Evolutionary conservation across 1,140 invertebrate species (phyloP).

Genomic region (Helicorthomorpha holstii): DNA sequence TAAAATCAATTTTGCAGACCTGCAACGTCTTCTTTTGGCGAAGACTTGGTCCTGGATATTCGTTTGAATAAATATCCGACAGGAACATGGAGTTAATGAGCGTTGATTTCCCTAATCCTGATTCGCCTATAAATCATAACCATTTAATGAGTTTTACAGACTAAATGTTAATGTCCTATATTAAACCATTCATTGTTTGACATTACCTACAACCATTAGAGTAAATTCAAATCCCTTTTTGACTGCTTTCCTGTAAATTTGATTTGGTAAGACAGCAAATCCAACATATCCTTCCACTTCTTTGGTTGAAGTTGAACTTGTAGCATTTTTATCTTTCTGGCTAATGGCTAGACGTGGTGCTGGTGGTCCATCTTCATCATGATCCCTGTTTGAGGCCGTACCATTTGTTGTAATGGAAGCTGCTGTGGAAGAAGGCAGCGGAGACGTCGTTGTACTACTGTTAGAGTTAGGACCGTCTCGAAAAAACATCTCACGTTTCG

Average conservation of each 20-base stretch:
- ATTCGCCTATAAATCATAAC: constrained; percentile 57
- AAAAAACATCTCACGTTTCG: constrained; percentile 17
- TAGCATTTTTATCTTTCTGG: background rate
- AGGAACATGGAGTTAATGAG: constrained; percentile 99
- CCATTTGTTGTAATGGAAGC: constrained; percentile 2
- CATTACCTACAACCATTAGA: constrained; percentile 95
- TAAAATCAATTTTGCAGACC: constrained; percentile 19
- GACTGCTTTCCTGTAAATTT: constrained; percentile 97
- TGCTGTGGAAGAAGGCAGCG: too few relatives aligned
- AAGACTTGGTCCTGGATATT: constrained; percentile 74
- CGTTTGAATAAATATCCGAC: constrained; percentile 83
- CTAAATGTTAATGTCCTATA: too few relatives aligned
- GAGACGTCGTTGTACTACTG: constrained; percentile 10
- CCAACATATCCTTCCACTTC: constrained; percentile 82
- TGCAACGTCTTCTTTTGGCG: constrained; percentile 76
- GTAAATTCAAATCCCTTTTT: constrained; percentile 99
- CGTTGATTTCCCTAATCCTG: constrained; percentile 94
- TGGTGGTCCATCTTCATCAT: too few relatives aligned
- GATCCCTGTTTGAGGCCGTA: constrained; percentile 8
- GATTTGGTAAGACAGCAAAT: constrained; percentile 89
- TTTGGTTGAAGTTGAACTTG: constrained; percentile 32
- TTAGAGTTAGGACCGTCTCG: constrained; percentile 9
- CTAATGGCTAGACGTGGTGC: too few relatives aligned
- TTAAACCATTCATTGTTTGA: background rate
- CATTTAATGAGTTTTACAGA: too few relatives aligned